Base-by-base conservation (phyloP, 1,140 invertebrate genomes). In the Drosophila lowei region DNA sequence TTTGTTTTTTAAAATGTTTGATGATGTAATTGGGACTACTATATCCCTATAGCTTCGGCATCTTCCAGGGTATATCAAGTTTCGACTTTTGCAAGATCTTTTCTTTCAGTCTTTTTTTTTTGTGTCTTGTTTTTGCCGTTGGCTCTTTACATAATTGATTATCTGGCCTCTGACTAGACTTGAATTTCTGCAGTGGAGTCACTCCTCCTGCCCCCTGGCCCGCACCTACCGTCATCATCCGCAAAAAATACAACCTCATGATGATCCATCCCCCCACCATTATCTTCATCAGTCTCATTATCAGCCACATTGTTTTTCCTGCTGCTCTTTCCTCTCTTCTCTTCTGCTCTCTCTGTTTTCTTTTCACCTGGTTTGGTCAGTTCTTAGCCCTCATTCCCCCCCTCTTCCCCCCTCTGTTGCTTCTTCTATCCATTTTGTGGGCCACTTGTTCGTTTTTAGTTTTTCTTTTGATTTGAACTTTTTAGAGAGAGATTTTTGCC, bases 81-180 rank as follows among this genome's bases (percentile, higher is more conserved):
- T 11, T 38, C 34, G 34, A 38, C 34, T 38, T 38, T 38, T 38
- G 11, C 11, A 38, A 11, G 34, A 11, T 34, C 3, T 34, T 34
- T 34, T 34, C 3, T 11, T 4, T 13, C 9, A 73, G 46, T 44
- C 59, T 63, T 77, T 53, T 15, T 8, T 34, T 13, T 9, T 13
- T 11, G 34, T 38, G 4, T 38, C 4, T 38, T 38, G 4, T 3
- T 38, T 38, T 38, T 38, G 34, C 34, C 11, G 52, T 58, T 72
- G 67, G 28, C 50, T 67, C 60, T 81, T 84, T 79, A 72, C 80
- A 85, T 84, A 85, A 84, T 85, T 84, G 75, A 83, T 83, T 84
- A 84, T 77, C 68, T 77, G 73, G 70, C 44, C 60, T 66, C 43
- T 50, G 64, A 49, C 57, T 60, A 53, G 43, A 68, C 53, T 63